Base-by-base conservation (phyloP, 1,140 invertebrate species). In the Ephestia elutella region DNA sequence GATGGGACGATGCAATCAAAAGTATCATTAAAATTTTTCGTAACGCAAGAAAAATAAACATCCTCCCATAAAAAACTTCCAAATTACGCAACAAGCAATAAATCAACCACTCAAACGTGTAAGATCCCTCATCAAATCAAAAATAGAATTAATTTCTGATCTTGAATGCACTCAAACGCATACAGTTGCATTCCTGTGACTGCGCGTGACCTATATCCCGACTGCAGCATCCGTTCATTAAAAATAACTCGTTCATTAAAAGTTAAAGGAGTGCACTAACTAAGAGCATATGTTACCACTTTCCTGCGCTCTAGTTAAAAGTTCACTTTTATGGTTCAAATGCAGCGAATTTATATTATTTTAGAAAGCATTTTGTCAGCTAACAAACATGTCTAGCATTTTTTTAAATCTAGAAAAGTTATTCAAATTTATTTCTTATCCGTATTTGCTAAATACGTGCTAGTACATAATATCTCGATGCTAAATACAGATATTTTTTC, bases 101-200 rank as follows among this genome's bases (percentile, higher is more conserved):
- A 44, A 44, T 44, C 38, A 44, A 44, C 38, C 38, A 44, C 13
- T 17, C 10, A 44, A 44, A 44, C 38, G 38, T 5, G 38, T 44
- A 44, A 10, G n/a, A 35, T 35, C 32, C 32, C 13, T 44, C 38
- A 44, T 44, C 38, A 44, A 44, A 17, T 13, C 38, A 0, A 44
- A 44, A 44, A 44, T 44, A 44, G 38, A 44, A 44, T 44, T 44
- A 44, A 44, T 44, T 17, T 15, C 38, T 44, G 38, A 44, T 44
- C 13, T 44, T 44, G 38, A 44, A 44, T 44, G 38, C 38, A 44
- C 38, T 32, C 38, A 44, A 15, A 44, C 10, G 38, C 38, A 44
- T 15, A 15, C 13, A 17, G 30, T 32, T 32, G 38, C 38, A 44
- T 44, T 44, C 38, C 38, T 44, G 38, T 15, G 13, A 15, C 13